Evolutionary conservation across 2,888 invertebrate species (phyloP).

Genomic region (Metellina segmentata): DNA sequence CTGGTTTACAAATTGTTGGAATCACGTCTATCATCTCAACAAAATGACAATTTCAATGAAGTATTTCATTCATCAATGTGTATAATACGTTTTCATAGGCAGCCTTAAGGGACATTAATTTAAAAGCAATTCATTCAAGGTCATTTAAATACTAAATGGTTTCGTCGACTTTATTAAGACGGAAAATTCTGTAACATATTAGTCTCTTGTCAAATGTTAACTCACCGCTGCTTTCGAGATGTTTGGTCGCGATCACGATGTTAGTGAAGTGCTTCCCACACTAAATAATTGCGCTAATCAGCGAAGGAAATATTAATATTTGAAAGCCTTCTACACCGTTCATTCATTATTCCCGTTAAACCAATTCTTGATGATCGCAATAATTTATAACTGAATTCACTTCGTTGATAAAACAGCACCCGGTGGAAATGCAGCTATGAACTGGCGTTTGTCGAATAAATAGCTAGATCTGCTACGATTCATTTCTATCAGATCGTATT

Average conservation of each 20-base stretch:
- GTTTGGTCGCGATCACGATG: neutral
- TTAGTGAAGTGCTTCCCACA: neutral
- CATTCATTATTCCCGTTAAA: too few species aligned
- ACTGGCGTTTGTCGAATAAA: too few species aligned
- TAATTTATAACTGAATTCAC: too few species aligned
- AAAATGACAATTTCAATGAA: neutral
- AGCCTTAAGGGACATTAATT: neutral
- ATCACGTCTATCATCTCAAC: neutral
- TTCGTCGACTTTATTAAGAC: neutral
- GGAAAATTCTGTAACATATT: neutral
- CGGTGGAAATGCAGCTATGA: too few species aligned
- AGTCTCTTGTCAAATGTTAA: neutral
- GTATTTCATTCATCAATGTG: neutral
- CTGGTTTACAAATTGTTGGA: neutral
- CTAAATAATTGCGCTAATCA: neutral
- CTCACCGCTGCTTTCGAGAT: neutral
- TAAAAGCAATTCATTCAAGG: neutral
- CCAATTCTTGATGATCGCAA: too few species aligned
- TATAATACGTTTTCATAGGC: neutral
- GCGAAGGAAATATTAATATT: neutral
- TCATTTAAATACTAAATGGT: neutral
- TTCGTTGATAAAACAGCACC: too few species aligned
- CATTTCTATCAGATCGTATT: too few species aligned
- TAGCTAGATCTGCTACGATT: too few species aligned
- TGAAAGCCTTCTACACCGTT: neutral